phyloP scores from a whole-genome alignment of 1,140 invertebrate species.

The Lepidurus couesii region DNA sequence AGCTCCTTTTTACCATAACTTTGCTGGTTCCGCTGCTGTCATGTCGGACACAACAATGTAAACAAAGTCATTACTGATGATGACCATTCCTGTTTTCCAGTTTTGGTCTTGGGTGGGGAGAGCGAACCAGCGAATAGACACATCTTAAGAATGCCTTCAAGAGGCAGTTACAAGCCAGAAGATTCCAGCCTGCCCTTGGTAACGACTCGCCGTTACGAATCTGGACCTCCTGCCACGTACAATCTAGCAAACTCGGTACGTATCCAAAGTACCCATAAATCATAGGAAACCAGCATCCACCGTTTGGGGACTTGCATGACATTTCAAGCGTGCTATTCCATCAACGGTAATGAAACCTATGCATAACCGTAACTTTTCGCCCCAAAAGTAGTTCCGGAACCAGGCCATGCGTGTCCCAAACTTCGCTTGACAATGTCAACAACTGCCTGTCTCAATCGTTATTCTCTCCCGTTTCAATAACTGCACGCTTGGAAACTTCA shows the following conservation, averaged over 20 bases:
- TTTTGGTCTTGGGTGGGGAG: too few relatives aligned
- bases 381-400: neutral
- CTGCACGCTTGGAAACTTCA: neutral
- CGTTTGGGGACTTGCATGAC: neutral
- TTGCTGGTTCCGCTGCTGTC: too few relatives aligned
- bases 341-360: neutral
- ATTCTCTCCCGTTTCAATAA: neutral
- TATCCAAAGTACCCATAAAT: neutral
- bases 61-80: too few relatives aligned
- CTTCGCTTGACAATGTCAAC: neutral
- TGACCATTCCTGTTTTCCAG: too few relatives aligned
- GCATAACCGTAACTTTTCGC: neutral
- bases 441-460: neutral
- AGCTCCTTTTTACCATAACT: too few relatives aligned
- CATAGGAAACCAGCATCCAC: neutral
- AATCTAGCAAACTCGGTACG: neutral
- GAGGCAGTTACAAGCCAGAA: neutral
- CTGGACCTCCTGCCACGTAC: neutral
- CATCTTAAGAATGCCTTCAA: neutral
- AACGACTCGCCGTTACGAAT: constrained; percentile 5
- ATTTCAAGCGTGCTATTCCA: neutral
- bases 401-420: neutral
- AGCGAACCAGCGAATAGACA: neutral
- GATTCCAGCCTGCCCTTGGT: neutral
- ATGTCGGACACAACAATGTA: too few relatives aligned